Conservation (phyloP, 2,888 invertebrate species). For the Tetropium fuscum region DNA sequence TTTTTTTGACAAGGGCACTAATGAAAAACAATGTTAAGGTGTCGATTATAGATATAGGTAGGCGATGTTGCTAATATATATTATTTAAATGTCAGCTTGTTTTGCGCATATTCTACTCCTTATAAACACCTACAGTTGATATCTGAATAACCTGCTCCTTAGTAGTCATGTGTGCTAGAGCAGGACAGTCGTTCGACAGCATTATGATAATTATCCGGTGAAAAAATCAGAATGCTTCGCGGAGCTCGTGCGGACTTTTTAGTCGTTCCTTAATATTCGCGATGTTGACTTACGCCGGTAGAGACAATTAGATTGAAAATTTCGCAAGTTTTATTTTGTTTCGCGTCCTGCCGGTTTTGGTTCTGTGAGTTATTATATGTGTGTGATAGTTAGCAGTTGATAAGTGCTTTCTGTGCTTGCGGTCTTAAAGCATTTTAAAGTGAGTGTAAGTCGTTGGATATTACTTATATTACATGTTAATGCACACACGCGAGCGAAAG, state of each 20-base stretch:
- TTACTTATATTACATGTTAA: constrained; percentile 16
- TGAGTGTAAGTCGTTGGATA: constrained; percentile 45
- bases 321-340: no score
- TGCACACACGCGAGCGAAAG: neutral
- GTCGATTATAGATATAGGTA: constrained; percentile 53
- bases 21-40: constrained; percentile 31
- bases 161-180: constrained; percentile 27
- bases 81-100: constrained; percentile 64
- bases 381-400: constrained; percentile 1
- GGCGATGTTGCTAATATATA: constrained; percentile 60
- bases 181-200: constrained; percentile 41
- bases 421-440: constrained; percentile 33
- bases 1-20: constrained; percentile 5
- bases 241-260: constrained; percentile 39
- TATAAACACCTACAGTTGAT: constrained; percentile 54
- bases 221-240: constrained; percentile 44
- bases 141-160: constrained; percentile 52
- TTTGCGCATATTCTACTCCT: constrained; percentile 64
- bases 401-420: neutral
- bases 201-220: constrained; percentile 43
- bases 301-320: no score
- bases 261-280: constrained; percentile 42
- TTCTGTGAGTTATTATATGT: constrained; percentile 8
- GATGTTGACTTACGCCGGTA: constrained; percentile 38
- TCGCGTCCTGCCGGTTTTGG: neutral